These are phyloP conservation scores for Tympanoctomys barrerae DNA, from an alignment of 2,797 vertebrate genomes.

Conservation along the genomic window DNA sequence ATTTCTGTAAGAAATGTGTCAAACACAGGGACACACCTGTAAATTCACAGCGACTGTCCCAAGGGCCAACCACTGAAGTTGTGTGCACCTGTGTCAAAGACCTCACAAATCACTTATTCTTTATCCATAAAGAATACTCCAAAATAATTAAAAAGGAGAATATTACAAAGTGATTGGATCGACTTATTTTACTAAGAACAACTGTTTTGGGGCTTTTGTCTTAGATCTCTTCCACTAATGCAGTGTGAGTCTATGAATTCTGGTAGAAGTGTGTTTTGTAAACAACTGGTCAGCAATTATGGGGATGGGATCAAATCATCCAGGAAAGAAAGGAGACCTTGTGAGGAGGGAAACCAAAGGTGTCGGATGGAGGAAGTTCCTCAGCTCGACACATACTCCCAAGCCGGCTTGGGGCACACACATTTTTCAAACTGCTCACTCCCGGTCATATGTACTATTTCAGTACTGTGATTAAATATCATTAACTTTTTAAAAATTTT, in stretches of 20 bases:
- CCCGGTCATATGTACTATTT: too few relatives aligned
- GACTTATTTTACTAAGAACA: background rate
- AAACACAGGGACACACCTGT: background rate
- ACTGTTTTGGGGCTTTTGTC: background rate
- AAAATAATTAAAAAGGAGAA: too few relatives aligned
- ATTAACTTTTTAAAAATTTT: too few relatives aligned
- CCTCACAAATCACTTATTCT: background rate
- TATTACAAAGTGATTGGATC: background rate
- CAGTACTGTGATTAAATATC: too few relatives aligned
- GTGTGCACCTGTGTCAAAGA: background rate
- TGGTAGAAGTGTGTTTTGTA: background rate
- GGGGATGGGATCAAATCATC: background rate
- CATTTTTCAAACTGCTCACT: too few relatives aligned
- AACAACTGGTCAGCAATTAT: background rate
- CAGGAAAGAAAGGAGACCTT: background rate
- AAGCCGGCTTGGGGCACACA: too few relatives aligned
- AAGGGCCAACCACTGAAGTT: background rate
- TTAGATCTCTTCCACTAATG: slow-evolving; percentile 37
- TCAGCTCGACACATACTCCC: too few relatives aligned
- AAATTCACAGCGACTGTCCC: background rate
- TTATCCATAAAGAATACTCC: background rate
- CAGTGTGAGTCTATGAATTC: background rate
- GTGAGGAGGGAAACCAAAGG: slow-evolving; percentile 11
- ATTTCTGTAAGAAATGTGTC: slow-evolving; percentile 38
- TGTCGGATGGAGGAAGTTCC: background rate